Percentiles rank a stretch among this genome's conserved stretches.
Conservation (phyloP, 1,140 invertebrate species). For the Leucophenga varia region DNA sequence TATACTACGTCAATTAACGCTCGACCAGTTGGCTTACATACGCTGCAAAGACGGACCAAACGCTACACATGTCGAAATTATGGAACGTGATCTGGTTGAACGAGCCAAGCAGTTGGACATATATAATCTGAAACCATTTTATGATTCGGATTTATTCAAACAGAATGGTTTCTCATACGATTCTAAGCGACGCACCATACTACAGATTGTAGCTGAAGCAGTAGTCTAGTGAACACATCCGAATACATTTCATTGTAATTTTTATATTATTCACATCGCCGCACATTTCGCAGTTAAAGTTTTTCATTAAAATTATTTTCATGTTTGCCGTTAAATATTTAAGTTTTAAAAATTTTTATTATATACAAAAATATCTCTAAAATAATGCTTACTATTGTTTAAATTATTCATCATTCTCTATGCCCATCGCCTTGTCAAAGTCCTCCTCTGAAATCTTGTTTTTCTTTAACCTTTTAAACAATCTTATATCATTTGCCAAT, state of each 20-base stretch:
- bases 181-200: conserved; percentile 77
- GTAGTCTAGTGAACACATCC: conserved; percentile 20
- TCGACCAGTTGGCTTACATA: conserved; percentile 88
- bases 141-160: conserved; percentile 87
- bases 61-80: conserved; percentile 80
- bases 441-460: conserved; percentile 72
- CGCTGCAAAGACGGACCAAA: conserved; percentile 75
- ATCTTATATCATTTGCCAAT: conserved; percentile 75
- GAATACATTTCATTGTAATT: conserved; percentile 12
- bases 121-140: conserved; percentile 86
- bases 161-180: conserved; percentile 90
- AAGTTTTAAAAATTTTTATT: conserved; percentile 18
- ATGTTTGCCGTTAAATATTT: conserved; percentile 19
- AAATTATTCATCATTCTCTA: conserved; percentile 31
- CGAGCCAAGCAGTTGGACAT: conserved; percentile 93
- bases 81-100: conserved; percentile 88
- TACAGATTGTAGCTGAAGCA: conserved; percentile 72
- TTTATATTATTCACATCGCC: conserved; percentile 14
- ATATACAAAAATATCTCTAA: conserved; percentile 17
- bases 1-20: conserved; percentile 88
- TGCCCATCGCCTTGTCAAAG: conserved; percentile 63
- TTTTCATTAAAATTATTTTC: conserved; percentile 14
- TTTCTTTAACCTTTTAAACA: conserved; percentile 88
- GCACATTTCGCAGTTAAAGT: conserved; percentile 16
- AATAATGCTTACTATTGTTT: background rate